These are phyloP conservation scores for Merops nubicus DNA, from an alignment of 2,113 vertebrate genomes.

Conservation along the genomic window DNA sequence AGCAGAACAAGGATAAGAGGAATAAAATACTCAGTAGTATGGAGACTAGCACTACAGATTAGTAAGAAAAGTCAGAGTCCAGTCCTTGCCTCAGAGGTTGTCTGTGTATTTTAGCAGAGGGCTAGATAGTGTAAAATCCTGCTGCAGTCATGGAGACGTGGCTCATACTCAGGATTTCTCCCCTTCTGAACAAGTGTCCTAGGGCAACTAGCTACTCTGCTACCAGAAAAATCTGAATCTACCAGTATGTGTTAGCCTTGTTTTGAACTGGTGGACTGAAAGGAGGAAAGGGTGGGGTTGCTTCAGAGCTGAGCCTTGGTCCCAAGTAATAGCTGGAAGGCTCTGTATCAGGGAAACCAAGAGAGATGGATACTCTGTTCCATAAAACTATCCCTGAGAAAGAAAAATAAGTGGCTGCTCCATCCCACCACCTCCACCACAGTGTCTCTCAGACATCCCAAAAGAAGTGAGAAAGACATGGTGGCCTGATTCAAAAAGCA, in stretches of 20 bases:
- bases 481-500: neutral
- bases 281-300: neutral
- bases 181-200: neutral
- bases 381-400: neutral
- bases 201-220: neutral
- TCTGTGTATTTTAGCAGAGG: neutral
- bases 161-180: neutral
- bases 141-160: neutral
- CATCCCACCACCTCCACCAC: accelerated
- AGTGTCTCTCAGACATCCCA: neutral
- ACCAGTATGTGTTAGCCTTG: too few species aligned
- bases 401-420: neutral
- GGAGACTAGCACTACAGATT: neutral
- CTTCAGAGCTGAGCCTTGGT: neutral
- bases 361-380: neutral
- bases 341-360: neutral
- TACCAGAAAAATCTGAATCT: neutral
- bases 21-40: neutral
- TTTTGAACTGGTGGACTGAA: neutral
- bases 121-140: neutral
- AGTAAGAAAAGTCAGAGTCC: neutral
- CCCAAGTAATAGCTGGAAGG: neutral
- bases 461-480: neutral
- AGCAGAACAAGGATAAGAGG: neutral
- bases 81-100: neutral